Evolutionary conservation across 2,888 invertebrate species (phyloP).

Genomic region (Parnassius orleans): DNA sequence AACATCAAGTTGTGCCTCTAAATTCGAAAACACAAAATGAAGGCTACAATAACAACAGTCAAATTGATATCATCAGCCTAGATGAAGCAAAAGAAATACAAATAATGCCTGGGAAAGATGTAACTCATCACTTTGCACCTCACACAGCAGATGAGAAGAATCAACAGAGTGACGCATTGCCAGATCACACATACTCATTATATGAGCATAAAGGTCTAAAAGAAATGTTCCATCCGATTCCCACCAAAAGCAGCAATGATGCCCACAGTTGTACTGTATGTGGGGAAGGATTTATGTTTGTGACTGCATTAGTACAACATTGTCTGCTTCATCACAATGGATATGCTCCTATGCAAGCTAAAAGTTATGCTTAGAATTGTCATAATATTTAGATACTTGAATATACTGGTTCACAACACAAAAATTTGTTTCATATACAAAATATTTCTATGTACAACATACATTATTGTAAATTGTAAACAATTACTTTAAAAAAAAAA

Average conservation of each 20-base stretch:
- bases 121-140: slow-evolving; percentile 47
- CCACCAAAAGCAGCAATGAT: slow-evolving; percentile 39
- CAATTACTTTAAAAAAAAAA: too few relatives aligned
- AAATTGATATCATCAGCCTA: slow-evolving; percentile 64
- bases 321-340: slow-evolving; percentile 57
- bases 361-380: slow-evolving; percentile 28
- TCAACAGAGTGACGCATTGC: slow-evolving; percentile 35
- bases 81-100: slow-evolving; percentile 60
- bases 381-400: not conserved
- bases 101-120: slow-evolving; percentile 40
- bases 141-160: slow-evolving; percentile 48
- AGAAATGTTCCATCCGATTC: slow-evolving; percentile 46
- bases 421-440: too few relatives aligned
- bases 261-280: slow-evolving; percentile 55
- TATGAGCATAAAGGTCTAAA: slow-evolving; percentile 40
- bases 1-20: slow-evolving; percentile 51
- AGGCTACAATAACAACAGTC: slow-evolving; percentile 47
- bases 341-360: slow-evolving; percentile 39
- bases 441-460: too few relatives aligned
- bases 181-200: slow-evolving; percentile 32
- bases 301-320: slow-evolving; percentile 57
- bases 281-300: slow-evolving; percentile 58
- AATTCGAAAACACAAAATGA: slow-evolving; percentile 47
- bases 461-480: too few relatives aligned
- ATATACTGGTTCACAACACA: too few relatives aligned